Evolutionary conservation across 2,113 vertebrate species (phyloP).

Genomic region (Seriola dumerili): DNA sequence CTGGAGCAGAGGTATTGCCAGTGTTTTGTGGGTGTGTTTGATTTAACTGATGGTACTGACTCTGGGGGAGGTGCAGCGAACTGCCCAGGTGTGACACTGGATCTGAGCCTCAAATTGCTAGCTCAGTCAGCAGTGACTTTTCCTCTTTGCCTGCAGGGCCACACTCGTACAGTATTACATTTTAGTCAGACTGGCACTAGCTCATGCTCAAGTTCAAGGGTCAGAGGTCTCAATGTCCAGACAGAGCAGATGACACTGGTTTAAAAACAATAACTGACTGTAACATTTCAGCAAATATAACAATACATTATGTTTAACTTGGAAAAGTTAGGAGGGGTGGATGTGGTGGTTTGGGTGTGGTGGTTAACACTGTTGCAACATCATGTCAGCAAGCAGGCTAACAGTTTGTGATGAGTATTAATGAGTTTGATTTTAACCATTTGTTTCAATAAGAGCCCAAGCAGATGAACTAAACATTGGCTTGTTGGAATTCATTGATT

Average conservation of each 20-base stretch:
- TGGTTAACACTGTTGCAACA: not conserved
- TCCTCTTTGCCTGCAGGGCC: constrained; percentile 32
- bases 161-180: constrained; percentile 36
- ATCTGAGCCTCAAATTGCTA: constrained; percentile 56
- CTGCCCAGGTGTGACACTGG: constrained; percentile 39
- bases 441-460: constrained; percentile 12
- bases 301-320: too few species aligned
- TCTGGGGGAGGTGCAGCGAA: constrained; percentile 42
- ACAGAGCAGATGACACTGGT: not conserved
- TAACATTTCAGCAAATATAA: not conserved
- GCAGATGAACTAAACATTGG: constrained; percentile 13
- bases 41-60: constrained; percentile 24
- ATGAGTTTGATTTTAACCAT: constrained; percentile 21
- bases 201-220: not conserved
- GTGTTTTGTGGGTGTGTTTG: constrained; percentile 11
- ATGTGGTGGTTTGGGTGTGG: not conserved
- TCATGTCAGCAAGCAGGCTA: not conserved
- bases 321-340: not conserved
- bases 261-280: not conserved
- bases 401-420: constrained; percentile 21
- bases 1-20: not conserved
- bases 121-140: constrained; percentile 63
- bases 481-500: constrained; percentile 9
- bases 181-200: constrained; percentile 5
- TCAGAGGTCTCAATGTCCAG: constrained; percentile 19